Evolutionary conservation across 1,140 invertebrate genomes (phyloP).

Genomic region (Notospermus geniculatus): DNA sequence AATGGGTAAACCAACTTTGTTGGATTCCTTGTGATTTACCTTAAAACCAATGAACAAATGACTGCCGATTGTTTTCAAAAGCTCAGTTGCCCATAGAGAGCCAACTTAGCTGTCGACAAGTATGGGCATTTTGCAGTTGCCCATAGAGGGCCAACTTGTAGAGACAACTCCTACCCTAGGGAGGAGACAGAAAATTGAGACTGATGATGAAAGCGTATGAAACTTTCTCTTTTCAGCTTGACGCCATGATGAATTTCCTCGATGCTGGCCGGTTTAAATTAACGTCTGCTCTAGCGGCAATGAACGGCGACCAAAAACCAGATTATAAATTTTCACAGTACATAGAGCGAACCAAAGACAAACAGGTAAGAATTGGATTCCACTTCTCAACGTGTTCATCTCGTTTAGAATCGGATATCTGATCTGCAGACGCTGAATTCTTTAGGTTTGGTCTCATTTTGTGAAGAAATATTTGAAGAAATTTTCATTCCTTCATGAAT

Average conservation of each 20-base stretch:
- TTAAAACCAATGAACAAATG: no score
- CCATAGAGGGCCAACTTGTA: no score
- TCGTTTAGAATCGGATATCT: not conserved
- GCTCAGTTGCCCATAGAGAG: not conserved
- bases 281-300: slow-evolving; percentile 73
- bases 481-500: slow-evolving; percentile 1
- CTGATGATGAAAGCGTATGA: not conserved
- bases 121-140: no score
- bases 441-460: slow-evolving; percentile 3
- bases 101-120: not conserved
- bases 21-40: no score
- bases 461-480: not conserved
- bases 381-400: not conserved
- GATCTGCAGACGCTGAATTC: no score
- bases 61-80: no score
- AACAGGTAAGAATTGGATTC: slow-evolving; percentile 61
- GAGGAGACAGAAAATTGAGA: not conserved
- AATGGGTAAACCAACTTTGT: no score
- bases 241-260: slow-evolving; percentile 85
- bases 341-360: slow-evolving; percentile 82
- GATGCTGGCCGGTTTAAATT: slow-evolving; percentile 88
- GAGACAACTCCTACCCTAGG: not conserved
- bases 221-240: slow-evolving; percentile 68
- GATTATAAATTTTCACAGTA: slow-evolving; percentile 77
- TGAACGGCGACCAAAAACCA: slow-evolving; percentile 71